Conservation (phyloP, 2,113 vertebrate species). For the Furnarius figulus region DNA sequence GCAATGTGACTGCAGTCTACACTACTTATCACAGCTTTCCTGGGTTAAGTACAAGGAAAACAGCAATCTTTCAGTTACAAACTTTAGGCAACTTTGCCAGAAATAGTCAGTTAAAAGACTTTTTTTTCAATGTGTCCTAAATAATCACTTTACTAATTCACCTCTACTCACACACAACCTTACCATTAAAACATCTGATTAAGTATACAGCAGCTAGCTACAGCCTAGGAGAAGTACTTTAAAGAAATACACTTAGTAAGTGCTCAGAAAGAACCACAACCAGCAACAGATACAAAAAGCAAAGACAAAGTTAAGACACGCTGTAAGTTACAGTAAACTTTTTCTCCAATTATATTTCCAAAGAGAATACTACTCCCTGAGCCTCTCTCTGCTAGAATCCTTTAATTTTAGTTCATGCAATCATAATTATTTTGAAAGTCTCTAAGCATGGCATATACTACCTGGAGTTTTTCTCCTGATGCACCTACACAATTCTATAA, state of each 20-base stretch:
- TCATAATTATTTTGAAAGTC: not conserved
- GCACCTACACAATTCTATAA: rapidly evolving
- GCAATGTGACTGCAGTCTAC: slow-evolving; percentile 13
- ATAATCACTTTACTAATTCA: not conserved
- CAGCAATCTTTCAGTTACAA: not conserved
- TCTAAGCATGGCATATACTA: not conserved
- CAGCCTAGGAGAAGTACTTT: not conserved
- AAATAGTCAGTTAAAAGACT: not conserved
- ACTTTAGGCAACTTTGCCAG: not conserved
- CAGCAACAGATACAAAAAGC: not conserved
- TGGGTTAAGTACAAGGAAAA: slow-evolving; percentile 27
- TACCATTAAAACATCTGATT: not conserved
- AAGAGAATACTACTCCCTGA: not conserved
- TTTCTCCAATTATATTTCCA: not conserved
- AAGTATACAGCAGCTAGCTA: not conserved
- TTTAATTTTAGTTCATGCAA: not conserved
- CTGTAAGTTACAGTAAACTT: not conserved
- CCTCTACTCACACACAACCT: not conserved
- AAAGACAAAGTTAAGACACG: not conserved
- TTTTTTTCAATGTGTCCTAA: not conserved
- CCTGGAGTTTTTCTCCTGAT: not conserved
- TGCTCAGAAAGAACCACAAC: not conserved
- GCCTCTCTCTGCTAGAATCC: not conserved
- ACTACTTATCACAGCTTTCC: slow-evolving; percentile 32
- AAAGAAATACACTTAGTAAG: not conserved